These are phyloP conservation scores for Orbicella faveolata DNA, from an alignment of 64 coral and sea anemone species.

Conservation along the genomic window DNA sequence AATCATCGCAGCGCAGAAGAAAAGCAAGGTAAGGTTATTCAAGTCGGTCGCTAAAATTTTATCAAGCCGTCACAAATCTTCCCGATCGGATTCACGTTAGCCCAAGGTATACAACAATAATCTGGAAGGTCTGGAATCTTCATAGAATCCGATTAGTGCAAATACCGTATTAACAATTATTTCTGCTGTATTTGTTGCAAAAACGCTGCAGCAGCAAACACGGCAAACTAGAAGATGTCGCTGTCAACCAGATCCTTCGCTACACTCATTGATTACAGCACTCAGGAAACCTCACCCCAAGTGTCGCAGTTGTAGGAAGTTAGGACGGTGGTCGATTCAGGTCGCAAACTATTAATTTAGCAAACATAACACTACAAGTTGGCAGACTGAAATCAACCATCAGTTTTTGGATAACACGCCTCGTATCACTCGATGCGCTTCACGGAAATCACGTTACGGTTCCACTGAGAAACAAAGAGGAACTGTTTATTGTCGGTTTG, in stretches of 20 bases:
- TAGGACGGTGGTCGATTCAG: not conserved
- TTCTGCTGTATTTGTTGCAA: not conserved
- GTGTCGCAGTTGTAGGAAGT: not conserved
- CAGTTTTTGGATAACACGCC: not conserved
- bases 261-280: not conserved
- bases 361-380: not conserved
- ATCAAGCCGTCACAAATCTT: not conserved
- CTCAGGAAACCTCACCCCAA: not conserved
- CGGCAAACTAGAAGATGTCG: not conserved
- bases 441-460: slow-evolving; percentile 17
- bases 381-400: not conserved
- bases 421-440: not conserved
- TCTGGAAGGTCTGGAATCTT: not conserved
- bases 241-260: not conserved
- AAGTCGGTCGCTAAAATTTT: not conserved
- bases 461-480: not conserved
- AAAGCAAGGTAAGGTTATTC: slow-evolving; percentile 17
- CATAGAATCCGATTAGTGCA: slow-evolving; percentile 12
- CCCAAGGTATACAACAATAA: not conserved
- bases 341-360: not conserved
- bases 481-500: slow-evolving; percentile 2
- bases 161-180: not conserved
- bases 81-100: slow-evolving; percentile 15
- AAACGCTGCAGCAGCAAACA: not conserved
- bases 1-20: slow-evolving; percentile 8